Base-by-base conservation (phyloP, 2,113 vertebrate species). In the Pongo abelii region DNA sequence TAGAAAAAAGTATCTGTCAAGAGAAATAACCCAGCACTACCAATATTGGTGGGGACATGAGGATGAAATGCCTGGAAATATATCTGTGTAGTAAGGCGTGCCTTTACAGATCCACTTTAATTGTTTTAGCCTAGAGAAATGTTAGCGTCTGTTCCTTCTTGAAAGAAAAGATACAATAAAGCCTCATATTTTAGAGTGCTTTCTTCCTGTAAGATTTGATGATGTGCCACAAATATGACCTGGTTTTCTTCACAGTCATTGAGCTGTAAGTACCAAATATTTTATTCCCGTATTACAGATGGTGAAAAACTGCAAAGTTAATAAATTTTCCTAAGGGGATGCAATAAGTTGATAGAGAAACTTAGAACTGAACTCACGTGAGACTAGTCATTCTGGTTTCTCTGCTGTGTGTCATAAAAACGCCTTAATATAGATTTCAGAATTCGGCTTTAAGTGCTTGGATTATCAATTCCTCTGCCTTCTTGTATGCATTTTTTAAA, bases 101-200 rank as follows among this genome's bases (percentile, higher is more conserved):
- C 8, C 96, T 97, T 93, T 93, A 91, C 46, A 91, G 46, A 70
- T 35, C 30, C 9, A 69, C 3, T 86, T 89, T 91, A 94, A 94
- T 72, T 97, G 46, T 93, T 93, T 96, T 83, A 94, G 8, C 57
- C 18, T 91, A 74, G 30, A 97, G 84, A 95, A 91, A 91, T 85
- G 77, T 69, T 46, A 95, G 40, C 3, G 2, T 91, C 50, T 69
- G 8, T 32, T 95, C 38, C 12, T 81, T 90, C 55, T 91, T 55
- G 8, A 84, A 91, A 92, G 84, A 91, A 83, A 88, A 75, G 25
- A 22, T 77, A 48, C 64, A 77, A 93, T 92, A 97, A 93, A 96
- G 87, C 13, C 8, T 52, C 40, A 67, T 48, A 79, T 13, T 83
- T 93, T 91, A 75, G 70, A 90, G 9, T 88, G 25, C 32, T 88